These are phyloP conservation scores for Eupithecia abbreviata DNA, from an alignment of 2,888 invertebrate species.

Conservation along the genomic window DNA sequence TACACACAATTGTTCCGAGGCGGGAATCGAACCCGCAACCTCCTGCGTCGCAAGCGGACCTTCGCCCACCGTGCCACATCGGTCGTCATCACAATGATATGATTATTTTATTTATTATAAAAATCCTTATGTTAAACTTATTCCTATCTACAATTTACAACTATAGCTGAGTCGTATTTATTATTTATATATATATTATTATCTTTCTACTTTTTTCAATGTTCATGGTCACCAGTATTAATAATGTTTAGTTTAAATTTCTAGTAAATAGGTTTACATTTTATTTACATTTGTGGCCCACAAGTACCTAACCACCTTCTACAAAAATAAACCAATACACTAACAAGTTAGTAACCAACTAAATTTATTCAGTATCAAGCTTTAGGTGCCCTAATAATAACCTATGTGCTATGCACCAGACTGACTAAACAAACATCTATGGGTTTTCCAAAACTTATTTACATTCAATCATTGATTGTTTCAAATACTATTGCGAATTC, in stretches of 20 bases:
- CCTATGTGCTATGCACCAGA: constrained; percentile 19
- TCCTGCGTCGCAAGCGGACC: too few relatives aligned
- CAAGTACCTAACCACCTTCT: background rate
- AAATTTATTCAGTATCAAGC: background rate
- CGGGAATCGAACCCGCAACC: too few relatives aligned
- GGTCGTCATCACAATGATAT: background rate
- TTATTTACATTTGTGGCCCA: constrained; percentile 10
- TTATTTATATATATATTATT: background rate
- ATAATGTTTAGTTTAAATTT: background rate
- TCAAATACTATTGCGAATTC: background rate
- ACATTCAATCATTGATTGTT: background rate
- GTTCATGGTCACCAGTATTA: background rate
- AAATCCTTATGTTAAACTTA: background rate
- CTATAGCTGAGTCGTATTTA: background rate
- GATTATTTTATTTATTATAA: background rate
- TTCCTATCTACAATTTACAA: background rate
- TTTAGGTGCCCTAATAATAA: background rate
- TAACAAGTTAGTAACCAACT: background rate
- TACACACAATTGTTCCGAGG: too few relatives aligned
- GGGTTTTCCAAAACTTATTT: constrained; percentile 16
- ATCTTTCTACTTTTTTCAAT: background rate
- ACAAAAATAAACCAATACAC: background rate
- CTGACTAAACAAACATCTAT: background rate
- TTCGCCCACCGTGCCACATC: too few relatives aligned
- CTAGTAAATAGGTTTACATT: background rate